These are phyloP conservation scores for Creontiades dilutus DNA, from an alignment of 2,888 invertebrate genomes.

Conservation along the genomic window DNA sequence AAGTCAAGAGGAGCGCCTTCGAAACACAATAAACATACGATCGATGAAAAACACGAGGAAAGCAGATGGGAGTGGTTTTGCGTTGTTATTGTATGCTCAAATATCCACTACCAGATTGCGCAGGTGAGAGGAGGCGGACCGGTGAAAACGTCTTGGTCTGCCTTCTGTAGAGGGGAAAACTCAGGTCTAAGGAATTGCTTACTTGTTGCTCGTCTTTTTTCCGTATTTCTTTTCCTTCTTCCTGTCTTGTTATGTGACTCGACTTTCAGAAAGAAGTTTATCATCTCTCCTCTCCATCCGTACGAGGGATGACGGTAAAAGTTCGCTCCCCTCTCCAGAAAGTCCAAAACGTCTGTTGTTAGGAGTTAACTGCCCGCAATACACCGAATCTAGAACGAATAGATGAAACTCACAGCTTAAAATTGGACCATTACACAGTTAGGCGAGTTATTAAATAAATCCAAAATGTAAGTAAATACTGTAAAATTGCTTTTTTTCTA, in stretches of 20 bases:
- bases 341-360: no score
- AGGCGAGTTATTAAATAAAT: no score
- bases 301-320: background rate
- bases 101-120: background rate
- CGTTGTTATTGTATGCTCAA: background rate
- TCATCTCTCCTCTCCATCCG: background rate
- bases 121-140: background rate
- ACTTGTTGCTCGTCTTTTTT: constrained; percentile 11
- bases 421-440: no score
- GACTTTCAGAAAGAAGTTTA: constrained; percentile 3
- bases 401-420: no score
- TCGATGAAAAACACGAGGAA: no score
- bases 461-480: no score
- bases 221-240: background rate
- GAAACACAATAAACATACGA: no score
- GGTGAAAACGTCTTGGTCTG: constrained; percentile 3
- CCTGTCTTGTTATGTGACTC: background rate
- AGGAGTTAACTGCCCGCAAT: no score
- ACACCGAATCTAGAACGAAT: no score
- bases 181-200: background rate
- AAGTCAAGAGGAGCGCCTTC: no score
- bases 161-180: background rate
- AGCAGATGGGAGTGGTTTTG: background rate
- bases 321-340: background rate
- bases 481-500: no score